A percentile compares a stretch with the other conserved stretches of the same genome.
Evolutionary conservation across 2,797 vertebrate genomes (phyloP).

Genomic region (Chaenodraco wilsoni): DNA sequence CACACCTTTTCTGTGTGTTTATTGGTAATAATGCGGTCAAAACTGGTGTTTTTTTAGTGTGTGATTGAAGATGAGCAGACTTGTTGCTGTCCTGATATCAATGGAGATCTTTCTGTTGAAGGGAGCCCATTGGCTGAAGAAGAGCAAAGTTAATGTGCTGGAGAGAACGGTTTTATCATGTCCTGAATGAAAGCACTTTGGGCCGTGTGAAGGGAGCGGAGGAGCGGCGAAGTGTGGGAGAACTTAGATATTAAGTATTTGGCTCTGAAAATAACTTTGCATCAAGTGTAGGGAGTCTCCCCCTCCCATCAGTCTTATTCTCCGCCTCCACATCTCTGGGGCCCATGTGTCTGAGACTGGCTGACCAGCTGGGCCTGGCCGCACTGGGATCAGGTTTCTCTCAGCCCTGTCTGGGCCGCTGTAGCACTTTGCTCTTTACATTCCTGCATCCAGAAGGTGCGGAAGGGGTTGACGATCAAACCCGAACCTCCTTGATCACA

Average conservation of each 20-base stretch:
- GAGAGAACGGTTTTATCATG: too few species aligned
- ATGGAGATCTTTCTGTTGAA: too few species aligned
- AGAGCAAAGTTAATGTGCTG: too few species aligned
- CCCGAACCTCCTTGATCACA: conserved; percentile 10
- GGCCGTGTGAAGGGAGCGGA: too few species aligned
- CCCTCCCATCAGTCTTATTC: conserved; percentile 29
- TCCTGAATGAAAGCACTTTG: too few species aligned
- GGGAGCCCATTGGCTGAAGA: too few species aligned
- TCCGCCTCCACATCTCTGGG: conserved; percentile 58
- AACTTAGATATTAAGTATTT: conserved; percentile 37
- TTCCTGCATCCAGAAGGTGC: conserved; percentile 52
- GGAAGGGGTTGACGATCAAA: conserved; percentile 21
- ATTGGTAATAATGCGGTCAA: too few species aligned
- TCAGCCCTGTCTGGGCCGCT: conserved; percentile 47
- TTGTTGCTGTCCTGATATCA: too few species aligned
- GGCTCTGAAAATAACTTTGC: conserved; percentile 78
- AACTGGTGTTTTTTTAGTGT: too few species aligned
- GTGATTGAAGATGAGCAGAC: too few species aligned
- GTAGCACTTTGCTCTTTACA: conserved; percentile 44
- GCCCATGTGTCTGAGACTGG: conserved; percentile 56
- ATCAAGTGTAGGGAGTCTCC: conserved; percentile 42
- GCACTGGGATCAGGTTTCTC: conserved; percentile 65
- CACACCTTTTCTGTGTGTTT: too few species aligned
- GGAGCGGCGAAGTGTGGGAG: too few species aligned
- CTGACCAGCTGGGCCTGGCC: conserved; percentile 64